Conservation (phyloP, 2,797 vertebrate species). For the Megaceryle alcyon region DNA sequence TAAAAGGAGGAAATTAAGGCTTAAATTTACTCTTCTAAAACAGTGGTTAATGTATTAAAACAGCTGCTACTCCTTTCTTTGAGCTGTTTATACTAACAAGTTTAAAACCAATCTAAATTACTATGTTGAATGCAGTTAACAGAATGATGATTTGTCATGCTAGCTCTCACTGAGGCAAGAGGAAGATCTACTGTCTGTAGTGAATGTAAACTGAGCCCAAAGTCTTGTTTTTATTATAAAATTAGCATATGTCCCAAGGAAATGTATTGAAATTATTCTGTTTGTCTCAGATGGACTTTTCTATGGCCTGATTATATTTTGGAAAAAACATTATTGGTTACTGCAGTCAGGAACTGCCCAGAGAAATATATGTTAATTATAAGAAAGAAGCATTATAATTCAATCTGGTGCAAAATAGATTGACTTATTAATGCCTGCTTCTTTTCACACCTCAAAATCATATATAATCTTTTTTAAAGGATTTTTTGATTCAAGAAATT, state of each 20-base stretch:
- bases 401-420: neutral
- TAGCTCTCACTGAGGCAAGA: neutral
- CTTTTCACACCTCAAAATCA: neutral
- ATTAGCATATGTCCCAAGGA: neutral
- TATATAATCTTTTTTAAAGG: neutral
- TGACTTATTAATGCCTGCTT: neutral
- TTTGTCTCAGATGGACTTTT: neutral
- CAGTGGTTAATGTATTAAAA: neutral
- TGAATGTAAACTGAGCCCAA: neutral
- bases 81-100: neutral
- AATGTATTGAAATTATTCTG: neutral
- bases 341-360: neutral
- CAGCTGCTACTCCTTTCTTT: slow-evolving; percentile 3
- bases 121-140: neutral
- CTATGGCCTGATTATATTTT: neutral
- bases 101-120: neutral
- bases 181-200: neutral
- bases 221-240: slow-evolving; percentile 3
- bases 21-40: neutral
- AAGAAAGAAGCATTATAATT: neutral
- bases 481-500: neutral
- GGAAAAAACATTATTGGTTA: neutral
- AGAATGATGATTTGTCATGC: neutral
- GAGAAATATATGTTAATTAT: neutral
- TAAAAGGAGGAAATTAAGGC: neutral